phyloP scores from a whole-genome alignment of 2,113 vertebrate species.

The Choloepus hoffmanni region DNA sequence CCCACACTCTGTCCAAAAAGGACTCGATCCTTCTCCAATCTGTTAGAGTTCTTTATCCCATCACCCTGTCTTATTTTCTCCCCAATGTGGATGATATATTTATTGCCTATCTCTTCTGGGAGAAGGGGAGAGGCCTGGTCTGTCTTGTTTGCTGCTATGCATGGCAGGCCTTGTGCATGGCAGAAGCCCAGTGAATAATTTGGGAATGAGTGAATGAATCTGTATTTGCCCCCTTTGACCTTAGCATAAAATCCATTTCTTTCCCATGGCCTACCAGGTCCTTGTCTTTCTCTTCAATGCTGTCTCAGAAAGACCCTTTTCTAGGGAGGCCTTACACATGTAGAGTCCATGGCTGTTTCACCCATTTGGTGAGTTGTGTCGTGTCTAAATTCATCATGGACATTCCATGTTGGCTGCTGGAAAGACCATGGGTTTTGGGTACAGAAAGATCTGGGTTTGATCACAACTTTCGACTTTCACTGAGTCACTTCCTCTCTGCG shows the following conservation, averaged over 20 bases:
- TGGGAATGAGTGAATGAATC: neutral
- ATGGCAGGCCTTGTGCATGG: neutral
- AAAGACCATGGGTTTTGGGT: neutral
- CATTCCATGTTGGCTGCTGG: rapidly evolving
- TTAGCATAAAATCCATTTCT: neutral
- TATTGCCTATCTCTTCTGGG: neutral
- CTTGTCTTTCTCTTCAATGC: neutral
- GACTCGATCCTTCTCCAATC: neutral
- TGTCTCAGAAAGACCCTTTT: neutral
- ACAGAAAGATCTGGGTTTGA: no score
- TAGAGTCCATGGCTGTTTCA: neutral
- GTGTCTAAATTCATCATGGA: rapidly evolving
- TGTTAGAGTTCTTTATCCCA: neutral
- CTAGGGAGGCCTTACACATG: rapidly evolving
- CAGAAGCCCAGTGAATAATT: neutral
- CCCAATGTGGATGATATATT: neutral
- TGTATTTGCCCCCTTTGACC: neutral
- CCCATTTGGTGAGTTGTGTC: neutral
- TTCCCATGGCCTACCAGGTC: neutral
- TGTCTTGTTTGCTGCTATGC: neutral
- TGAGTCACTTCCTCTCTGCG: neutral
- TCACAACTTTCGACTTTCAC: neutral
- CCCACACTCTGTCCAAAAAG: neutral
- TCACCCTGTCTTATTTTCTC: neutral
- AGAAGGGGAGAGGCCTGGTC: neutral